Base-by-base conservation (phyloP, 1,140 invertebrate genomes). In the Piezodorus guildinii region DNA sequence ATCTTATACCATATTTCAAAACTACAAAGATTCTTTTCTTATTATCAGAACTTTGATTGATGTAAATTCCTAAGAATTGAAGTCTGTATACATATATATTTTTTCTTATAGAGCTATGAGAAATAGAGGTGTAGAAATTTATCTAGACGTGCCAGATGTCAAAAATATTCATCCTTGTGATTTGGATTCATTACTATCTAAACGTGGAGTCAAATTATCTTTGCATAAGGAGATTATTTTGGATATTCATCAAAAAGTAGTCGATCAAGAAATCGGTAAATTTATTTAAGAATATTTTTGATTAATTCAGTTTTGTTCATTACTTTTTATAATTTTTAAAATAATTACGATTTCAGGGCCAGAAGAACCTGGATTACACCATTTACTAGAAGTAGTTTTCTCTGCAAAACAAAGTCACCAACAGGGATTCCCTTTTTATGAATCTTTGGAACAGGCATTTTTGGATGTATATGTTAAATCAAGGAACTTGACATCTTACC, bases 61-160 rank as follows among this genome's bases (percentile, higher is more conserved):
- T n/a, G n/a, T n/a, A n/a, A n/a, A n/a, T n/a, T n/a, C n/a, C n/a
- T n/a, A n/a, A n/a, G n/a, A n/a, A n/a, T n/a, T n/a, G n/a, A n/a
- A n/a, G n/a, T n/a, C n/a, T n/a, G n/a, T n/a, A n/a, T n/a, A n/a
- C n/a, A n/a, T n/a, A n/a, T n/a, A n/a, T n/a, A n/a, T 67, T 65
- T 58, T 49, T 63, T 66, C 68, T 77, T 77, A 60, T 70, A 84
- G 95, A 71, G 96, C 96, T 0, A 98, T 99, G 96, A 82, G 95
- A 65, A 99, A 99, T 73, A 81, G 96, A 73, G 94, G 95, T 4
- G 82, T 98, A 0, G 96, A 99, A 79, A 88, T 99, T 67, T 94
- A 80, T 70, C 74, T 97, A 49, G 72, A 79, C 0, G 71, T 73
- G 6, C 70, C 77, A 14, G 71, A 74, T n/a, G 73, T 21, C 73